Conservation (phyloP, 2,113 vertebrate species). For the Phalacrocorax aristotelis region DNA sequence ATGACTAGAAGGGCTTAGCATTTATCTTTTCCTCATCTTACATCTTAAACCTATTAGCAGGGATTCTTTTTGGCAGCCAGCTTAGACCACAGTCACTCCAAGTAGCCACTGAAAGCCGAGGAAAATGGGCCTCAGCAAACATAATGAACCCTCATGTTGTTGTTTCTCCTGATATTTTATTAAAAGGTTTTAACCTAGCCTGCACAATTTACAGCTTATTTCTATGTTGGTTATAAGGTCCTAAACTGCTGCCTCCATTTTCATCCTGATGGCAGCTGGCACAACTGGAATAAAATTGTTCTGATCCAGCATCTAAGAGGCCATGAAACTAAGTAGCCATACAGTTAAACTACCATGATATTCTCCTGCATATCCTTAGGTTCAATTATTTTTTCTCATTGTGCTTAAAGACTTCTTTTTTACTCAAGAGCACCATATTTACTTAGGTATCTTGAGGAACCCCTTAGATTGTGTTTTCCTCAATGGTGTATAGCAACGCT, state of each 20-base stretch:
- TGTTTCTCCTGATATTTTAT: background rate
- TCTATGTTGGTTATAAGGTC: background rate
- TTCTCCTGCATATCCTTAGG: background rate
- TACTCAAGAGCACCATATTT: accelerated
- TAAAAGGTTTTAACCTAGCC: background rate
- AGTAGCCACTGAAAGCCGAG: background rate
- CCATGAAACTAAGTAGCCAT: background rate
- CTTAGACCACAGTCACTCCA: background rate
- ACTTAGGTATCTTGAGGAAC: background rate
- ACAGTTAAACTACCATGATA: background rate
- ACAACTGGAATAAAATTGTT: background rate
- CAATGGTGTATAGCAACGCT: background rate
- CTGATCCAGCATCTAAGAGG: background rate
- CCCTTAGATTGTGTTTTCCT: background rate
- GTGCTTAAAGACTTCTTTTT: background rate
- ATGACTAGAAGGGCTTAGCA: background rate
- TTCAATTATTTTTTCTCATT: background rate
- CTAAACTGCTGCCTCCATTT: background rate
- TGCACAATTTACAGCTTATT: background rate
- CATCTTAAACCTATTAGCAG: background rate
- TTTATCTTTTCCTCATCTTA: background rate
- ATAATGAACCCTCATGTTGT: background rate
- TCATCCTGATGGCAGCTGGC: background rate
- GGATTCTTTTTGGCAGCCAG: background rate
- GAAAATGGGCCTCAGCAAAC: background rate